A percentile compares a stretch with the other conserved stretches of the same genome.
These are phyloP conservation scores for Pampus argenteus DNA, from an alignment of 2,797 vertebrate species.

Conservation along the genomic window DNA sequence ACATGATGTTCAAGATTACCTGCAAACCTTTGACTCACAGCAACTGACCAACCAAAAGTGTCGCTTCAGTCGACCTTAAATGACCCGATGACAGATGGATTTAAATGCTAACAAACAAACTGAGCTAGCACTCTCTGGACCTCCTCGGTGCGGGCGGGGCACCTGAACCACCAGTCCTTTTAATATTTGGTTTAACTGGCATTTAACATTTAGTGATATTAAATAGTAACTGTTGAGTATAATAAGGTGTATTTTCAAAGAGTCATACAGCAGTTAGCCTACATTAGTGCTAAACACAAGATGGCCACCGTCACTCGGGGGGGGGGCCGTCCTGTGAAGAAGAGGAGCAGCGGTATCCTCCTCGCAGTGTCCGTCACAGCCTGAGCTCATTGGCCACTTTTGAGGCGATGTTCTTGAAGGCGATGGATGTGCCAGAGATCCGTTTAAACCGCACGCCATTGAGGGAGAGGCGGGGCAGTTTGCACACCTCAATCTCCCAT, in stretches of 20 bases:
- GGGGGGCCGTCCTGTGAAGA: neutral
- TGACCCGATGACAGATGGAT: neutral
- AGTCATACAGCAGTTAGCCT: constrained; percentile 76
- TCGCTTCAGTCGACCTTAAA: neutral
- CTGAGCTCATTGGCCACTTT: constrained; percentile 95
- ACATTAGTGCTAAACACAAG: constrained; percentile 10
- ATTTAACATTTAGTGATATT: constrained; percentile 57
- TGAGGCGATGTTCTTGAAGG: constrained; percentile 96
- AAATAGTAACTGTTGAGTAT: constrained; percentile 34
- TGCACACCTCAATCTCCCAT: constrained; percentile 97
- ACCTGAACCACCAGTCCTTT: constrained; percentile 3
- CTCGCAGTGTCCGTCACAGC: constrained; percentile 80
- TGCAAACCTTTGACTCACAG: neutral
- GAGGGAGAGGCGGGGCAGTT: constrained; percentile 92
- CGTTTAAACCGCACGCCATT: constrained; percentile 95
- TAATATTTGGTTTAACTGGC: constrained; percentile 55
- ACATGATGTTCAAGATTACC: neutral
- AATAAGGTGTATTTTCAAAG: constrained; percentile 67
- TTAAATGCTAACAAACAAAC: neutral
- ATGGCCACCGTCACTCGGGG: constrained; percentile 6
- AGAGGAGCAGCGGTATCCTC: neutral
- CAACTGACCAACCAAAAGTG: neutral
- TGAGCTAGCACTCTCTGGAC: neutral
- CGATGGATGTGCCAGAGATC: constrained; percentile 94
- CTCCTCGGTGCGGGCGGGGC: neutral